Evolutionary conservation across 2,888 invertebrate genomes (phyloP), one percentile per base, ranked within the genome.

Genomic region (Phlogophora meticulosa): DNA sequence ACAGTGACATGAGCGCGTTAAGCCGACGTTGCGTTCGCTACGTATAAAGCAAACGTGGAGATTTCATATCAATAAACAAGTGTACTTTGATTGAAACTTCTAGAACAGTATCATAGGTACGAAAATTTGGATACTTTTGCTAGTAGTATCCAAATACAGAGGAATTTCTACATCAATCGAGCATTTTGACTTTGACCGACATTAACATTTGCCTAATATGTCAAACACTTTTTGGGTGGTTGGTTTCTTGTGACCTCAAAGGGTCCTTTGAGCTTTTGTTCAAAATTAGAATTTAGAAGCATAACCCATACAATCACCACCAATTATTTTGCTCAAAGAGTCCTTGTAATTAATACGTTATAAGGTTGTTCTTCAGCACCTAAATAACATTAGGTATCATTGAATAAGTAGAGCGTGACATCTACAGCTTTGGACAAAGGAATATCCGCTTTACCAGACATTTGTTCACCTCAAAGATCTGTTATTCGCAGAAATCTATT

Each of bases 401-500:
- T 28, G 22, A 52, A 43, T 76, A 38, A 74, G 32, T 51, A 58
- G 76, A 43, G 42, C 46, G 64, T 52, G 13, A 42, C 43, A 40
- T 15, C 55, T 58, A 53, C 40, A 46, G 51, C 46, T 73, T 57
- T 55, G 17, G 46, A 77, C 78, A 77, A 77, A 60, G 68, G 57
- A 64, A 53, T 58, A 48, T 59, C 52, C 24, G 46, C 5, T 51
- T 49, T 45, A 45, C 38, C 32, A 42, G 56, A 62, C 22, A 61
- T 63, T 75, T 53, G 63, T 56, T 64, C 61, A 71, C 51, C 66
- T 76, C 80, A 71, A 46, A 56, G 70, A 75, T 78, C 66, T 48
- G 45, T 65, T 58, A 77, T 46, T 79, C 55, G 52, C 38, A 64
- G 66, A 62, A 76, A 76, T 76, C 67, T 76, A 64, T 79, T 67